Conservation (phyloP, 2,113 vertebrate genomes). For the Oreotrochilus melanogaster region DNA sequence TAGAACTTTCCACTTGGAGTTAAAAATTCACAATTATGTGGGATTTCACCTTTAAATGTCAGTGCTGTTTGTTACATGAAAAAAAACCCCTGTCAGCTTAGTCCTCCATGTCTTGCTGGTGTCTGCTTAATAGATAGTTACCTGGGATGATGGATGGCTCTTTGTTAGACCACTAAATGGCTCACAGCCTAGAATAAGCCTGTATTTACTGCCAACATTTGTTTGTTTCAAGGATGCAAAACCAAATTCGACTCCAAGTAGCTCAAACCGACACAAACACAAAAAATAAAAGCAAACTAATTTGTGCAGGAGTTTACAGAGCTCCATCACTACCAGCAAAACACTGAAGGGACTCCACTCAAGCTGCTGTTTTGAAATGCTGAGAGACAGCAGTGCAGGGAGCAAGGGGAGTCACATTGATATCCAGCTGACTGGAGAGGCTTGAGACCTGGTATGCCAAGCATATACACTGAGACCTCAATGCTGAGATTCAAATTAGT, state of each 20-base stretch:
- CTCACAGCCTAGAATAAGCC: constrained; percentile 42
- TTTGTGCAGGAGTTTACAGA: constrained; percentile 52
- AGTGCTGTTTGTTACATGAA: constrained; percentile 75
- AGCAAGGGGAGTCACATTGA: neutral
- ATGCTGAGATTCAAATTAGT: neutral
- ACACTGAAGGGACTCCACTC: neutral
- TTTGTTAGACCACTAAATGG: constrained; percentile 60
- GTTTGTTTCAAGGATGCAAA: constrained; percentile 66
- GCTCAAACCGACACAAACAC: constrained; percentile 42
- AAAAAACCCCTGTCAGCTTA: constrained; percentile 67
- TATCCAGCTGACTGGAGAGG: neutral
- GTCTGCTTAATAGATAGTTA: constrained; percentile 75
- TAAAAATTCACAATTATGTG: constrained; percentile 71
- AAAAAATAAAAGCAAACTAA: constrained; percentile 57
- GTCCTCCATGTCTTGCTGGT: constrained; percentile 72
- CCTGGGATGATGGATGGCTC: constrained; percentile 63
- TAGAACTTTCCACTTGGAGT: constrained; percentile 35
- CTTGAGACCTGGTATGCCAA: neutral
- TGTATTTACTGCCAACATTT: constrained; percentile 44
- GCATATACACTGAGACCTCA: no score
- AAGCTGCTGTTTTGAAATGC: neutral
- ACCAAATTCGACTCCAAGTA: constrained; percentile 18
- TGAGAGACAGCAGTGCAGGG: neutral
- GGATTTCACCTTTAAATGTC: constrained; percentile 74
- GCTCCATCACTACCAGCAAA: constrained; percentile 30